A percentile compares a stretch with the other conserved stretches of the same genome.
Conservation (phyloP, 2,113 vertebrate species). For the Elgaria multicarinata region DNA sequence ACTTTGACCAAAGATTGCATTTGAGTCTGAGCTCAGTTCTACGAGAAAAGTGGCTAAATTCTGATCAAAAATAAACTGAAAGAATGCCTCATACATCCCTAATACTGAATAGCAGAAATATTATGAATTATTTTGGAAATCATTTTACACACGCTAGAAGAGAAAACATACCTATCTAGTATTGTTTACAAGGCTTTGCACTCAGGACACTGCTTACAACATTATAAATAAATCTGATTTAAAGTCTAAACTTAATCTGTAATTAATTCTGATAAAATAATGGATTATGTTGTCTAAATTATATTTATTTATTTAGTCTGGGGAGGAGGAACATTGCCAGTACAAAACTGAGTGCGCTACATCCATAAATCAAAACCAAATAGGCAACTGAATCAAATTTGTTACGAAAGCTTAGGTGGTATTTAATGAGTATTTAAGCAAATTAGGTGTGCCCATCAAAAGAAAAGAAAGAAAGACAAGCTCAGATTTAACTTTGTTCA, state of each 20-base stretch:
- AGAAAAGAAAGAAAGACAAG: neutral
- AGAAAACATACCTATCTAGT: neutral
- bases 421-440: neutral
- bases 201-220: neutral
- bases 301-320: neutral
- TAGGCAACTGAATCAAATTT: neutral
- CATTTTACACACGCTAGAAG: neutral
- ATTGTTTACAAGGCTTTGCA: neutral
- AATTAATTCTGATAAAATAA: neutral
- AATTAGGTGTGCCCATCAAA: neutral
- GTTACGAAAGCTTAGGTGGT: slow-evolving; percentile 1
- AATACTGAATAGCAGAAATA: neutral
- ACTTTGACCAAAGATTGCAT: no score
- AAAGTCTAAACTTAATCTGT: slow-evolving; percentile 2
- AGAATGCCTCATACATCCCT: no score
- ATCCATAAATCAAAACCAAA: neutral
- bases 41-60: no score
- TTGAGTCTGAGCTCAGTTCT: no score
- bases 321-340: neutral
- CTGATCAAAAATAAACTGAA: no score
- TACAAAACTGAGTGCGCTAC: neutral
- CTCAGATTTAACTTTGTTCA: neutral
- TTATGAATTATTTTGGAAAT: neutral
- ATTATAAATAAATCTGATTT: neutral
- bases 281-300: neutral